Conservation (phyloP, 2,797 vertebrate species). For the Paratrypauchen microcephalus region DNA sequence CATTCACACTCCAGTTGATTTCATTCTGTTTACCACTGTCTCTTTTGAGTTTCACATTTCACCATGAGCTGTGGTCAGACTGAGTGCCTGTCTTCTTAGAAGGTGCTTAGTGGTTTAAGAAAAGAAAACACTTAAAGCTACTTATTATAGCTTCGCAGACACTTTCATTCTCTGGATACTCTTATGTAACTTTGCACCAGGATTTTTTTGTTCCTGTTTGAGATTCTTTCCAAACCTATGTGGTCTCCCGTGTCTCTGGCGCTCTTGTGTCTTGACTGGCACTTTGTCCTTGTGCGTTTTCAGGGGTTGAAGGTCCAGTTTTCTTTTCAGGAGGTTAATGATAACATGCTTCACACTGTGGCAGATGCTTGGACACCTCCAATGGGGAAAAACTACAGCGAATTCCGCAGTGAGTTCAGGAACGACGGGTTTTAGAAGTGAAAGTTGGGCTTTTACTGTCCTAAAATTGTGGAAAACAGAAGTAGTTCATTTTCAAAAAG, state of each 20-base stretch:
- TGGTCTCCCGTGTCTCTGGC: conserved; percentile 33
- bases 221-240: conserved; percentile 44
- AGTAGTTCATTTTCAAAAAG: too few relatives aligned
- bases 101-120: conserved; percentile 6
- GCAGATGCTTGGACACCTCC: conserved; percentile 59
- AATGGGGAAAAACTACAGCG: conserved; percentile 62
- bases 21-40: neutral
- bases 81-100: neutral
- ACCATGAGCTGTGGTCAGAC: neutral
- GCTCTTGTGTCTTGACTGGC: conserved; percentile 50
- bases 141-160: conserved; percentile 31
- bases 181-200: conserved; percentile 34
- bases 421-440: conserved; percentile 36
- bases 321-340: conserved; percentile 62
- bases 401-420: conserved; percentile 43
- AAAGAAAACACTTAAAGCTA: conserved; percentile 15
- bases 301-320: conserved; percentile 48
- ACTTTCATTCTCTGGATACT: conserved; percentile 20
- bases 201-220: conserved; percentile 32
- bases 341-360: conserved; percentile 62
- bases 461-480: too few relatives aligned
- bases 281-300: conserved; percentile 41
- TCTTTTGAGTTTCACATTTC: neutral
- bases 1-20: neutral
- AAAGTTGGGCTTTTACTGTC: neutral